These are phyloP conservation scores for Temnopleurus reevesii DNA, from an alignment of 53 echinoderm and acorn worm genomes.

Conservation along the genomic window DNA sequence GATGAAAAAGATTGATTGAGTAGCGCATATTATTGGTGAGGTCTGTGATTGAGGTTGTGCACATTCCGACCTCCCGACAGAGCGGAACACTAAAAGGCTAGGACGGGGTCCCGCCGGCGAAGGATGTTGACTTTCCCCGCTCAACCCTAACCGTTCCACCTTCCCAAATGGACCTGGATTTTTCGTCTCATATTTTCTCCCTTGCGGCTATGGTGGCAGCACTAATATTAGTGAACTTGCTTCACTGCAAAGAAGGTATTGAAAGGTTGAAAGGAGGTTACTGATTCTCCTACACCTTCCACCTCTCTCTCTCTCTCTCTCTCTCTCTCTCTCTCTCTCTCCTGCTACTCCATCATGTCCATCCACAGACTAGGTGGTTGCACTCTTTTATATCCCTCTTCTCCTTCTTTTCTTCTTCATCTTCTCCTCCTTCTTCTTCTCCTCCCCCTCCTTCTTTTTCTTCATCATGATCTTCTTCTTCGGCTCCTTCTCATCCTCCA, in stretches of 20 bases:
- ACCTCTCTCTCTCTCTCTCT: background rate
- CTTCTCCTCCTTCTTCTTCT: background rate
- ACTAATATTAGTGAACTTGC: slow-evolving; percentile 40
- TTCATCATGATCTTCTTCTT: background rate
- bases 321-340: background rate
- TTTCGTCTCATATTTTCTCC: slow-evolving; percentile 17
- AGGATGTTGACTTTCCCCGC: slow-evolving; percentile 26
- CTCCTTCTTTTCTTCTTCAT: too few species aligned
- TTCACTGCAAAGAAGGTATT: background rate
- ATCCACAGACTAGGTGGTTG: too few species aligned
- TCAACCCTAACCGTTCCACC: slow-evolving; percentile 17
- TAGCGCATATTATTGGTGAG: background rate
- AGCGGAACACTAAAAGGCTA: slow-evolving; percentile 36
- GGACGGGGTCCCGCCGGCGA: slow-evolving; percentile 11
- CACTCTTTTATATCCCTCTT: too few species aligned
- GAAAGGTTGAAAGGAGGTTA: background rate
- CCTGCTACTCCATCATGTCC: background rate
- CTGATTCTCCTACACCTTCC: background rate
- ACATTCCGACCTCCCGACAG: slow-evolving; percentile 7
- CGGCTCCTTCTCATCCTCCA: too few species aligned
- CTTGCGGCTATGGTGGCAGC: background rate
- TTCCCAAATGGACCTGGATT: slow-evolving; percentile 17
- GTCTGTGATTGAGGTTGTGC: background rate
- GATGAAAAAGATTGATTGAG: background rate
- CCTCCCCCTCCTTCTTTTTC: background rate